Evolutionary conservation across 2,797 vertebrate genomes (phyloP).

Genomic region (Cheracebus regulus): DNA sequence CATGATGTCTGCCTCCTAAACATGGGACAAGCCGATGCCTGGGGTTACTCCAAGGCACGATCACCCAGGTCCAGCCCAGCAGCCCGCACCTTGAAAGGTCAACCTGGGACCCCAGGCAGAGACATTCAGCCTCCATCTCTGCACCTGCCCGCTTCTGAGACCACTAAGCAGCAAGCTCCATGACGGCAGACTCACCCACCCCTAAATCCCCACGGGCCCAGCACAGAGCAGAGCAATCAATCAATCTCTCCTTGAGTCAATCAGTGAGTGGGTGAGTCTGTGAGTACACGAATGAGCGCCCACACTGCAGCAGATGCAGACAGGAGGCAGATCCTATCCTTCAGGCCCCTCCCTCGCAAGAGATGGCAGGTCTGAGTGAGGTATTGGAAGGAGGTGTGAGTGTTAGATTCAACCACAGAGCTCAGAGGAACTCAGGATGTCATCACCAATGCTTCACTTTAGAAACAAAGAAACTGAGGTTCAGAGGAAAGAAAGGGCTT

Average conservation of each 20-base stretch:
- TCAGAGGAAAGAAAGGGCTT: not conserved
- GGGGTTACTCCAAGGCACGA: rapidly evolving
- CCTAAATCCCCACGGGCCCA: not conserved
- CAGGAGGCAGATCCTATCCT: not conserved
- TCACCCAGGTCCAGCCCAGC: not conserved
- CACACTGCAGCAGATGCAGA: not conserved
- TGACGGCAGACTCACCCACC: not conserved
- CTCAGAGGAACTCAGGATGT: not conserved
- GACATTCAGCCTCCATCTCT: not conserved
- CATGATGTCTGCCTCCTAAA: not conserved
- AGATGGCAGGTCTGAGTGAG: rapidly evolving
- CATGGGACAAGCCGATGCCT: rapidly evolving
- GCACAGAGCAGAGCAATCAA: not conserved
- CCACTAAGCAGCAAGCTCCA: rapidly evolving
- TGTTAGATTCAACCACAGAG: no score
- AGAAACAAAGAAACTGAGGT: not conserved
- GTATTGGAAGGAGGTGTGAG: no score
- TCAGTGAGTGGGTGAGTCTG: not conserved
- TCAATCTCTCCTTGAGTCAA: not conserved
- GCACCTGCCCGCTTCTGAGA: rapidly evolving
- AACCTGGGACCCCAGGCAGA: not conserved
- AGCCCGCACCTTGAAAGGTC: not conserved
- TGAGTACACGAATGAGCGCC: not conserved
- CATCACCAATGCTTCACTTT: not conserved
- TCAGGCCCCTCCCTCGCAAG: rapidly evolving